These are phyloP conservation scores for Acanthopleura granulata DNA, from an alignment of 2,888 invertebrate genomes.

Conservation along the genomic window DNA sequence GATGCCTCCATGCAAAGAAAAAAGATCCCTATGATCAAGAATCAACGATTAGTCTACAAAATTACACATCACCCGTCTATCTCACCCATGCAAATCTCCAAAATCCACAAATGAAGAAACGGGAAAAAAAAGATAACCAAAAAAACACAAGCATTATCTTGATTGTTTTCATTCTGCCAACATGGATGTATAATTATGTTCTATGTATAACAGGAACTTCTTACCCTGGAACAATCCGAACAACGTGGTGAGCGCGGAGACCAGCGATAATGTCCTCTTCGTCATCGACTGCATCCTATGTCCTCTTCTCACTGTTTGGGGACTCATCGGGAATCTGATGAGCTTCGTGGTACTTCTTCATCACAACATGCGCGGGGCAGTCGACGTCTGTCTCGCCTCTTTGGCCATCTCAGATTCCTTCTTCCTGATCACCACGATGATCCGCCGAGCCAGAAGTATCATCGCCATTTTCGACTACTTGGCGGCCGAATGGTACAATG, in stretches of 20 bases:
- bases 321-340: constrained; percentile 32
- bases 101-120: too few relatives aligned
- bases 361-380: constrained; percentile 27
- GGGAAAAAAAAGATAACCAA: too few relatives aligned
- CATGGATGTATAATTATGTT: too few relatives aligned
- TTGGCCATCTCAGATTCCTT: constrained; percentile 35
- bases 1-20: too few relatives aligned
- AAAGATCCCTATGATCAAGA: too few relatives aligned
- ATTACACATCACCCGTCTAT: too few relatives aligned
- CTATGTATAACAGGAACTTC: background rate
- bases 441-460: constrained; percentile 36
- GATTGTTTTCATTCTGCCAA: too few relatives aligned
- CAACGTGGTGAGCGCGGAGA: constrained; percentile 34
- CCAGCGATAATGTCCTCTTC: constrained; percentile 31
- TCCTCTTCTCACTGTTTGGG: constrained; percentile 36
- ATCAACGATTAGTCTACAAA: too few relatives aligned
- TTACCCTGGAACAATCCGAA: constrained; percentile 38
- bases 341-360: constrained; percentile 35
- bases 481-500: constrained; percentile 27
- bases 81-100: too few relatives aligned
- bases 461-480: constrained; percentile 29
- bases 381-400: constrained; percentile 33
- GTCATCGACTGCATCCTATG: constrained; percentile 36
- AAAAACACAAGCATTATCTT: too few relatives aligned
- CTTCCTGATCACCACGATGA: constrained; percentile 37